Evolutionary conservation across 2,888 invertebrate genomes (phyloP).

Genomic region (Melanostoma mellinum): DNA sequence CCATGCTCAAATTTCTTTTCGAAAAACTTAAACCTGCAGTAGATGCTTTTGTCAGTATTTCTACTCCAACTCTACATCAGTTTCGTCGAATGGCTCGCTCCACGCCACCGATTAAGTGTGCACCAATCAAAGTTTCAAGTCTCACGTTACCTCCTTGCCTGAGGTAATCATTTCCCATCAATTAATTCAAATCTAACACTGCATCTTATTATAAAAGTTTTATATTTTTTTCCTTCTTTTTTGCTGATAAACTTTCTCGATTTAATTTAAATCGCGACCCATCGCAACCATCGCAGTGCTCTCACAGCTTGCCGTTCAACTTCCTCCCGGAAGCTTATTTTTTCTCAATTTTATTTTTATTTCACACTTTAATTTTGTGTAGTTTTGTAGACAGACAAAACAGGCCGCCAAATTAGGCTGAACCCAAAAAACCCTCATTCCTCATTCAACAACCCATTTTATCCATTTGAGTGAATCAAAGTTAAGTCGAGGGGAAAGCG

Average conservation of each 20-base stretch:
- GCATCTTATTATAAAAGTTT: constrained; percentile 56
- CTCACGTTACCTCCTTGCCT: constrained; percentile 16
- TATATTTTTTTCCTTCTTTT: too few relatives aligned
- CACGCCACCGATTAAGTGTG: too few relatives aligned
- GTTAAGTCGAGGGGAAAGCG: not conserved
- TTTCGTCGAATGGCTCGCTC: too few relatives aligned
- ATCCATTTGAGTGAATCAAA: too few relatives aligned
- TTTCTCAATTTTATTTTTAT: constrained; percentile 5
- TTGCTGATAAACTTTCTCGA: constrained; percentile 27
- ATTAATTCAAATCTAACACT: constrained; percentile 40
- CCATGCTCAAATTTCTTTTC: too few relatives aligned
- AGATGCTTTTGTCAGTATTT: too few relatives aligned
- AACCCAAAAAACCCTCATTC: not conserved
- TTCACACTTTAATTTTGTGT: constrained; percentile 4
- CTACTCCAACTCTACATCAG: too few relatives aligned
- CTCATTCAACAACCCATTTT: too few relatives aligned
- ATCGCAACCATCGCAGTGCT: constrained; percentile 9
- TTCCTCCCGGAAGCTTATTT: not conserved
- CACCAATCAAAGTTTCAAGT: constrained; percentile 10
- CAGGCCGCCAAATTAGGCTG: not conserved
- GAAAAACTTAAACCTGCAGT: too few relatives aligned
- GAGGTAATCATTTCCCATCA: constrained; percentile 14
- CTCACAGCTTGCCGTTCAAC: not conserved
- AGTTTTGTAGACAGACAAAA: not conserved
- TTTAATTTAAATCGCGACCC: constrained; percentile 45